Percentiles rank a stretch among this genome's conserved stretches.
Conservation (phyloP, 2,797 vertebrate species). For the Phoxinus dragarum region DNA sequence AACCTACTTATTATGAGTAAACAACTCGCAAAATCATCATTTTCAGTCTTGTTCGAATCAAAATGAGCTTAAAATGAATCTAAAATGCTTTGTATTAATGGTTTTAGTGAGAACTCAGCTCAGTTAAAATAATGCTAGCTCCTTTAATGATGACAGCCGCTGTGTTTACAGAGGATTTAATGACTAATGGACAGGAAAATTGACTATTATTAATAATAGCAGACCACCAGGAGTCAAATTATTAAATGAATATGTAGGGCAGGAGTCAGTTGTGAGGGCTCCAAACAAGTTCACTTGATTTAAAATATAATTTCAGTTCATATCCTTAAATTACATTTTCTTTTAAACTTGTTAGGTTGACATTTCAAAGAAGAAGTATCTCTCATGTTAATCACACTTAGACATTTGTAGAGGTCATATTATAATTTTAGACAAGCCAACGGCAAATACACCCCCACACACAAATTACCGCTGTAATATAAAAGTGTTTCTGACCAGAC, state of each 20-base stretch:
- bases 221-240: conserved; percentile 4
- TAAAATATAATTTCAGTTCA: conserved; percentile 32
- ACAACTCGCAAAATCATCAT: neutral
- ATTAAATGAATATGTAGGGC: neutral
- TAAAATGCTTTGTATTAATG: neutral
- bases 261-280: neutral
- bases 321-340: neutral
- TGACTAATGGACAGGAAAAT: conserved; percentile 5
- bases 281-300: conserved; percentile 25
- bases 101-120: neutral
- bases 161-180: neutral
- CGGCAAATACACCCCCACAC: conserved; percentile 13
- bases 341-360: conserved; percentile 20
- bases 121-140: neutral
- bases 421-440: conserved; percentile 23
- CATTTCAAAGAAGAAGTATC: conserved; percentile 6
- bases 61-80: neutral
- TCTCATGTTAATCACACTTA: conserved; percentile 18
- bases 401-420: conserved; percentile 19
- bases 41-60: neutral
- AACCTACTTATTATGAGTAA: neutral
- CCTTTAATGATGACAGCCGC: neutral
- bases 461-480: neutral
- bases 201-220: neutral
- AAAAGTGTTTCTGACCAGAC: conserved; percentile 24